A percentile compares a stretch with the other conserved stretches of the same genome.
Conservation (phyloP, 2,113 vertebrate species). For the Saguinus midas region DNA sequence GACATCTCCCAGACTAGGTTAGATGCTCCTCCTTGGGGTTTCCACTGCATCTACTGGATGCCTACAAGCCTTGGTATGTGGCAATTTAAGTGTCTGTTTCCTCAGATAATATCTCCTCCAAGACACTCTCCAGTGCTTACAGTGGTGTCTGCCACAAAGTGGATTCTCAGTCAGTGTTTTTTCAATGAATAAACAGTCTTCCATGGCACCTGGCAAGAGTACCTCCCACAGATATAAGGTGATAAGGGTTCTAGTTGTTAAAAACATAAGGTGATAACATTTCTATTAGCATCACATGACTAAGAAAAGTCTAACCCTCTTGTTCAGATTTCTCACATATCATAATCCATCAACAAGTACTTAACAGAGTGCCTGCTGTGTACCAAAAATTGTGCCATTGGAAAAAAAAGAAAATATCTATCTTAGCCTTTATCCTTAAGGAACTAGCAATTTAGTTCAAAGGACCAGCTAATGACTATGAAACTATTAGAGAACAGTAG, state of each 20-base stretch:
- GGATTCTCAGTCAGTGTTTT: slow-evolving; percentile 30
- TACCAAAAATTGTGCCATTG: background rate
- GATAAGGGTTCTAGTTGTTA: background rate
- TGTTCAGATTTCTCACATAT: slow-evolving; percentile 20
- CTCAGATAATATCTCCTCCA: background rate
- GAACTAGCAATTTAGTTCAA: background rate
- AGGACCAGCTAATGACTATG: slow-evolving; percentile 10
- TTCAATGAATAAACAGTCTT: slow-evolving; percentile 29
- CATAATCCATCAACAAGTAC: background rate
- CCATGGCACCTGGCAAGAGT: background rate
- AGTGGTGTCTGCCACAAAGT: background rate
- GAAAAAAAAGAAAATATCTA: background rate
- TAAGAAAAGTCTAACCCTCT: background rate
- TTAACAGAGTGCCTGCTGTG: background rate
- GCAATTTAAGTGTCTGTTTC: background rate
- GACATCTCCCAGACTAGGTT: background rate
- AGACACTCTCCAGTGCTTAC: background rate
- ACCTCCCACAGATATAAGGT: background rate
- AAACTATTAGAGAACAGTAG: slow-evolving; percentile 1
- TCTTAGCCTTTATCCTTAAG: background rate
- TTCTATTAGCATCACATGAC: background rate
- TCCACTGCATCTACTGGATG: background rate
- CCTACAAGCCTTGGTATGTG: background rate
- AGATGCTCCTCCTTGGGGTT: background rate
- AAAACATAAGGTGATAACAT: background rate